These are phyloP conservation scores for Limenitis camilla DNA, from an alignment of 2,888 invertebrate genomes.

Conservation along the genomic window DNA sequence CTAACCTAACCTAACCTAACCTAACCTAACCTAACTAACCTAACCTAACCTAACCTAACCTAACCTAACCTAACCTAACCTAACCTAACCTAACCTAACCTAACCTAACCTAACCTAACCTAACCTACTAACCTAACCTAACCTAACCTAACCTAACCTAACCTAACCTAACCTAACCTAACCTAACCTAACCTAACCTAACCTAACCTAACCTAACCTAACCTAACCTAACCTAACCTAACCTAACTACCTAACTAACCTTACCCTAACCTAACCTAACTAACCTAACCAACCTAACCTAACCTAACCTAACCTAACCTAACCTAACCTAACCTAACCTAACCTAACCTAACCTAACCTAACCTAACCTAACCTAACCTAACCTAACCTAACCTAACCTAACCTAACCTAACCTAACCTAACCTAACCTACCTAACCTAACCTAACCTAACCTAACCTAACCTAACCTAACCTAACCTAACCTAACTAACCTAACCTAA, in stretches of 20 bases:
- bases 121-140: too few relatives aligned
- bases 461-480: slow-evolving; percentile 15
- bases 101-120: slow-evolving; percentile 17
- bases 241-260: too few relatives aligned
- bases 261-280: slow-evolving; percentile 12
- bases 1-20: slow-evolving; percentile 27
- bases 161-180: slow-evolving; percentile 22
- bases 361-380: slow-evolving; percentile 24
- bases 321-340: slow-evolving; percentile 26
- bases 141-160: slow-evolving; percentile 22
- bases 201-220: slow-evolving; percentile 23
- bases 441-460: slow-evolving; percentile 23
- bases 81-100: slow-evolving; percentile 18
- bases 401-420: slow-evolving; percentile 20
- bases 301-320: slow-evolving; percentile 23
- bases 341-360: slow-evolving; percentile 23
- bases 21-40: slow-evolving; percentile 29
- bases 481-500: slow-evolving; percentile 20
- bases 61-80: slow-evolving; percentile 25
- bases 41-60: slow-evolving; percentile 29
- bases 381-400: slow-evolving; percentile 22
- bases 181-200: slow-evolving; percentile 26
- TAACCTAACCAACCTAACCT: slow-evolving; percentile 22
- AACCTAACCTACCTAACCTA: slow-evolving; percentile 22
- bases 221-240: slow-evolving; percentile 25